Evolutionary conservation across 2,888 invertebrate genomes (phyloP).

Genomic region (Lochmaea capreae): DNA sequence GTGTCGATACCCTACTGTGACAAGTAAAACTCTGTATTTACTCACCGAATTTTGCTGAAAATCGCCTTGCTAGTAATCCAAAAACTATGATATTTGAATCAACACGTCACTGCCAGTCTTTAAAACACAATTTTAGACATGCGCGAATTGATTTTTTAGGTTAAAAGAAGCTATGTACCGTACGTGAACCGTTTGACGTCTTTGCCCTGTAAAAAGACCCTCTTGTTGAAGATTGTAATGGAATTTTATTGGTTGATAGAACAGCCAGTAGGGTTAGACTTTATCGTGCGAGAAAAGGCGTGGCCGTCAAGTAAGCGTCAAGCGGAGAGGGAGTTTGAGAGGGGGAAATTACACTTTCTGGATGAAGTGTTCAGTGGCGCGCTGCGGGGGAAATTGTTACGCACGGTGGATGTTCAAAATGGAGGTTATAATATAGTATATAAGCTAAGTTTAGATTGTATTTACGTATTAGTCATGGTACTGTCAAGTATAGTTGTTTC

Average conservation of each 20-base stretch:
- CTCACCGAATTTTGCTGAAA: constrained; percentile 37
- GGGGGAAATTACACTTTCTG: constrained; percentile 38
- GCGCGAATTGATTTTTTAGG: constrained; percentile 45
- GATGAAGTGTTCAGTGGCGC: constrained; percentile 31
- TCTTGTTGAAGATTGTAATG: constrained; percentile 50
- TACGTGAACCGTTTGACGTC: constrained; percentile 52
- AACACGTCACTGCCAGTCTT: constrained; percentile 33
- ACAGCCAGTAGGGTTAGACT: constrained; percentile 52
- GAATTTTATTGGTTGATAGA: constrained; percentile 53
- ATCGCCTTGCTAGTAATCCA: constrained; percentile 39
- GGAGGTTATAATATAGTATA: background rate
- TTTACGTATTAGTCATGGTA: too few species aligned
- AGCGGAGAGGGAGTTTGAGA: constrained; percentile 44
- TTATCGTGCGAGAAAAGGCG: constrained; percentile 41
- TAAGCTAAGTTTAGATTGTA: too few species aligned
- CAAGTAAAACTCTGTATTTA: constrained; percentile 35
- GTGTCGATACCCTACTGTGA: constrained; percentile 50
- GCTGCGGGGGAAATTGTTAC: background rate
- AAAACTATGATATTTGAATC: constrained; percentile 21
- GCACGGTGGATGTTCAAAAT: constrained; percentile 7
- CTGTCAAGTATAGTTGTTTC: too few species aligned
- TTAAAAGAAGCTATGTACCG: constrained; percentile 44
- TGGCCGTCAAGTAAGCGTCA: constrained; percentile 29
- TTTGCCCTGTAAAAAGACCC: constrained; percentile 56
- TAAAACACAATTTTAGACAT: constrained; percentile 33